These are phyloP conservation scores for Scaptomyza parva DNA, from an alignment of 2,888 invertebrate genomes.

Conservation along the genomic window DNA sequence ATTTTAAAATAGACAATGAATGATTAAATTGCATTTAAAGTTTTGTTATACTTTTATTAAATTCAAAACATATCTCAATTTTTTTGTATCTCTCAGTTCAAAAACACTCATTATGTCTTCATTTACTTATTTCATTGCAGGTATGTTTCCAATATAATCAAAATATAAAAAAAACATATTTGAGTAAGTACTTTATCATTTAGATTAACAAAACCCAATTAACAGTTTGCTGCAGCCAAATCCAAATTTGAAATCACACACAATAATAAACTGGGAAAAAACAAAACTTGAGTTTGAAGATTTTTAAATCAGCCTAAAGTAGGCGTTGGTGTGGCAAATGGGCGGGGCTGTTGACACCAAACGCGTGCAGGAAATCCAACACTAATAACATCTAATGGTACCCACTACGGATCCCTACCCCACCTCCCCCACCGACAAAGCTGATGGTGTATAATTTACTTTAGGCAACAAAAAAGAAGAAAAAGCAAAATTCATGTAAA, in stretches of 20 bases:
- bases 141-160: constrained; percentile 35
- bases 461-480: constrained; percentile 32
- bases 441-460: constrained; percentile 52
- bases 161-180: background rate
- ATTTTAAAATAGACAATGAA: too few species aligned
- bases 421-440: background rate
- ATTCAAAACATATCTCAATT: too few species aligned
- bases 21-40: too few species aligned
- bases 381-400: constrained; percentile 59
- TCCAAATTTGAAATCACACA: constrained; percentile 4
- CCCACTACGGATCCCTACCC: background rate
- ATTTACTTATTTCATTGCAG: constrained; percentile 40
- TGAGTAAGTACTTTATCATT: constrained; percentile 44
- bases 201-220: constrained; percentile 13
- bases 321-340: constrained; percentile 16
- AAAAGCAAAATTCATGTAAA: constrained; percentile 67
- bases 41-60: too few species aligned
- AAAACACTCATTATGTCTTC: constrained; percentile 20
- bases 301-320: constrained; percentile 10
- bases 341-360: constrained; percentile 46
- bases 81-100: background rate
- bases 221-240: background rate
- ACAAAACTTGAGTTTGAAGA: background rate
- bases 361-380: constrained; percentile 50
- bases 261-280: constrained; percentile 2